Conservation (phyloP, 53 echinoderm and acorn worm genomes). For the Stichopus horrens region DNA sequence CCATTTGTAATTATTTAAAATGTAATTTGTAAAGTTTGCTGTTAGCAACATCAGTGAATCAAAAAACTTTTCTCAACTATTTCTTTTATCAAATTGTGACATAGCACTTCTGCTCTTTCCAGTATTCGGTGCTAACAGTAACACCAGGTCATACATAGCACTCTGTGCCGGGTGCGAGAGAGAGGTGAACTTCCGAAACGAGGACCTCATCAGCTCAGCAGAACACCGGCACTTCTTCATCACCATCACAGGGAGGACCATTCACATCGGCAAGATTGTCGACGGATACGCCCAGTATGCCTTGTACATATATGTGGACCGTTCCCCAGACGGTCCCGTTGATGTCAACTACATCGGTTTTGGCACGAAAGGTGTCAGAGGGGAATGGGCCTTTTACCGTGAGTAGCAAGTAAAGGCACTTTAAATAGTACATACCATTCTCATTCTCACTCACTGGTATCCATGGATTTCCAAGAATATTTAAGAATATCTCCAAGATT, state of each 20-base stretch:
- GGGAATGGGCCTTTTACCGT: conserved; percentile 47
- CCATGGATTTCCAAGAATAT: too few species aligned
- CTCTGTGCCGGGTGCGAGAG: conserved; percentile 7
- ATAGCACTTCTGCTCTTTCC: background rate
- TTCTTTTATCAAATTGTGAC: too few species aligned
- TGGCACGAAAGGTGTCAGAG: background rate
- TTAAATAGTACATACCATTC: too few species aligned
- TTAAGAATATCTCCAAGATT: too few species aligned
- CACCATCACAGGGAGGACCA: conserved; percentile 15
- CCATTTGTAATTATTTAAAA: too few species aligned
- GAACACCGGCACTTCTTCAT: conserved; percentile 16
- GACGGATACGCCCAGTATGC: background rate
- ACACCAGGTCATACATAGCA: conserved; percentile 30
- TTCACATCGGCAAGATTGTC: conserved; percentile 11
- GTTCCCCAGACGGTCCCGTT: background rate
- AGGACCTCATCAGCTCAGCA: background rate
- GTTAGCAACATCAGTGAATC: too few species aligned
- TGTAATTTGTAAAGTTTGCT: too few species aligned
- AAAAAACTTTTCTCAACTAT: too few species aligned
- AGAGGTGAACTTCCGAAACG: background rate
- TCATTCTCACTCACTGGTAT: too few species aligned
- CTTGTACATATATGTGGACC: conserved; percentile 27
- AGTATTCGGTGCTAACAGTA: conserved; percentile 10
- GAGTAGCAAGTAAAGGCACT: background rate
- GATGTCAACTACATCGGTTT: conserved; percentile 31